Evolutionary conservation across 2,113 vertebrate genomes (phyloP).

Genomic region (Puffinus mauretanicus): DNA sequence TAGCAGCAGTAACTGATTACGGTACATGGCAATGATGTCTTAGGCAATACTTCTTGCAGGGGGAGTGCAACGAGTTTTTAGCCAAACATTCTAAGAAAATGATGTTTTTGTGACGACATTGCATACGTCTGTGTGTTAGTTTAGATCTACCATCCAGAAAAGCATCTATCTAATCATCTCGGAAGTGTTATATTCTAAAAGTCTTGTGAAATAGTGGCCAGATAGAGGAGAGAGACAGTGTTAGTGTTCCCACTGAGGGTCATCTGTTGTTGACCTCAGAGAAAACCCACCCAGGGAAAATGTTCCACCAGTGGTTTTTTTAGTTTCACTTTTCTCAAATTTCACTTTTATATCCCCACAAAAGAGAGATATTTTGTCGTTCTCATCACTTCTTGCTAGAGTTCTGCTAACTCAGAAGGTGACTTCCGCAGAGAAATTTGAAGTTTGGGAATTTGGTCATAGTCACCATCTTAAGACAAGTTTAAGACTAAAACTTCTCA

Average conservation of each 20-base stretch:
- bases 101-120: rapidly evolving
- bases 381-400: background rate
- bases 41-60: background rate
- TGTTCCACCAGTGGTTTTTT: background rate
- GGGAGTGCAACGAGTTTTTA: background rate
- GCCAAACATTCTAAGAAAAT: background rate
- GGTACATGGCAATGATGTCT: background rate
- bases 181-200: background rate
- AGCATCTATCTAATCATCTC: background rate
- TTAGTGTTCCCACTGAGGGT: background rate
- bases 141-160: background rate
- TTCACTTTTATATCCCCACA: background rate
- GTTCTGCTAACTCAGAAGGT: background rate
- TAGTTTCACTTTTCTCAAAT: background rate
- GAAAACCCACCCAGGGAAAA: background rate
- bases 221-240: background rate
- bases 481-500: background rate
- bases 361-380: background rate
- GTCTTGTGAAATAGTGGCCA: background rate
- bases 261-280: background rate
- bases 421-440: background rate
- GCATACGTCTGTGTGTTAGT: background rate
- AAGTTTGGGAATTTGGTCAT: background rate
- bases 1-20: background rate
- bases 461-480: background rate